A percentile compares a stretch with the other conserved stretches of the same genome.
phyloP scores from a whole-genome alignment of 2,888 invertebrate genomes.

The Cybosia mesomella region DNA sequence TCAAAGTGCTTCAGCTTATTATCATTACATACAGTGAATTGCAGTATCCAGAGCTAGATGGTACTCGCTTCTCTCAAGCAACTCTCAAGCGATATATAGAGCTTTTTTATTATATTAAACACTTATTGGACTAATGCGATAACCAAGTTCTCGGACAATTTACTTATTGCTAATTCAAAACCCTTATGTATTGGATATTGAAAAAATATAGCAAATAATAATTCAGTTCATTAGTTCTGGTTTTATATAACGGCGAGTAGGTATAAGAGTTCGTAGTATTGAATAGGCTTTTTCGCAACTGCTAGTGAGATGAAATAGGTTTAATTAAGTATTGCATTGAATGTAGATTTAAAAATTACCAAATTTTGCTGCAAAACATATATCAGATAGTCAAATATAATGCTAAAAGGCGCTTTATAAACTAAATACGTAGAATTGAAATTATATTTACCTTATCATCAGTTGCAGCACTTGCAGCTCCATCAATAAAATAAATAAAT shows the following conservation, averaged over 20 bases:
- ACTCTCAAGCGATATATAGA: neutral
- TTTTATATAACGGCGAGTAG: neutral
- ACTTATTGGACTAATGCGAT: neutral
- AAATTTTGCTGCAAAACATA: neutral
- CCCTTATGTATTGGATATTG: neutral
- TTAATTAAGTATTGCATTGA: neutral
- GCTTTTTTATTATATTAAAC: neutral
- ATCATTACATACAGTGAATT: neutral
- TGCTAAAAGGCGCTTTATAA: neutral
- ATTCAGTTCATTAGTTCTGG: neutral
- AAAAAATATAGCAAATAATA: neutral
- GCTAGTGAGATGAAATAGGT: neutral
- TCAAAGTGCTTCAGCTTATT: neutral
- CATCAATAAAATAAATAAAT: constrained; percentile 69
- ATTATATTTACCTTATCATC: constrained; percentile 73
- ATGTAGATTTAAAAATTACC: neutral
- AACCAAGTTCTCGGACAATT: neutral
- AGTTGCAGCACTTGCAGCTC: constrained; percentile 70
- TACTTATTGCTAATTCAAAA: neutral
- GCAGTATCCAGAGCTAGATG: neutral
- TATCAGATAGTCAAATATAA: too few species aligned
- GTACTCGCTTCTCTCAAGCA: neutral
- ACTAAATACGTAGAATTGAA: constrained; percentile 4
- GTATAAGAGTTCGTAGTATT: neutral
- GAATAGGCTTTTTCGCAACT: neutral